Evolutionary conservation across 1,140 invertebrate genomes (phyloP).

Genomic region (Sesamia nonagrioides): DNA sequence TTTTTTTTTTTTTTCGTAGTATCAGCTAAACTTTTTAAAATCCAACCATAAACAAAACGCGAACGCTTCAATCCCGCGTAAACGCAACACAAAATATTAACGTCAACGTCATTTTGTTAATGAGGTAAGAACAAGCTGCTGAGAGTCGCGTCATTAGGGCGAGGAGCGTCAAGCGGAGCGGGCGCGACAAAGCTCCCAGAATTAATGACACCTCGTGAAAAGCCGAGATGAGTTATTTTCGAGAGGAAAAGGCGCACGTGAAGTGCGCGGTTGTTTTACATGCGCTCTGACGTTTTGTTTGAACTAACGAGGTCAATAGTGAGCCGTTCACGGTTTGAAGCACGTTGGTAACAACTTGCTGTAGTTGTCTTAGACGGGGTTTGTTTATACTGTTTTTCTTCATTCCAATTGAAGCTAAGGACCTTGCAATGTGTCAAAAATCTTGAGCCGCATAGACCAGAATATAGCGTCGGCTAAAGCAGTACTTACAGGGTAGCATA

Average conservation of each 20-base stretch:
- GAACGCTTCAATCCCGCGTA: slow-evolving; percentile 46
- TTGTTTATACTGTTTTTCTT: not conserved
- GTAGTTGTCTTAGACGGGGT: slow-evolving; percentile 64
- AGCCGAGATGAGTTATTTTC: slow-evolving; percentile 86
- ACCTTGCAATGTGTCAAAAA: no score
- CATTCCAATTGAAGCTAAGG: no score
- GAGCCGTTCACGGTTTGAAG: slow-evolving; percentile 69
- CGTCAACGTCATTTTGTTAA: slow-evolving; percentile 79
- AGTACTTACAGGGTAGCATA: no score
- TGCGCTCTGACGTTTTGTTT: slow-evolving; percentile 77
- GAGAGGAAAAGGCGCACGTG: slow-evolving; percentile 85
- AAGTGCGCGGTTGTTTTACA: slow-evolving; percentile 85
- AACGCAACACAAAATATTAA: slow-evolving; percentile 71
- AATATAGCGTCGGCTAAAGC: no score
- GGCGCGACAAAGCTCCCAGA: slow-evolving; percentile 70
- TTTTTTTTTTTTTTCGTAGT: not conserved
- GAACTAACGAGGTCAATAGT: slow-evolving; percentile 86
- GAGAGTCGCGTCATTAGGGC: slow-evolving; percentile 77
- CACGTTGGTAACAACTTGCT: slow-evolving; percentile 75
- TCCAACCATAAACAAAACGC: slow-evolving; percentile 23
- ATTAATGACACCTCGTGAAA: slow-evolving; percentile 86
- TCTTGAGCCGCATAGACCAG: no score
- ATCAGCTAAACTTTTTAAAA: slow-evolving; percentile 4
- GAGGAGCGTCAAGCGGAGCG: slow-evolving; percentile 63
- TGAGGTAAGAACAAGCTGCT: slow-evolving; percentile 80